Evolutionary conservation across 2,888 invertebrate species (phyloP).

Genomic region (Adineta ricciae): DNA sequence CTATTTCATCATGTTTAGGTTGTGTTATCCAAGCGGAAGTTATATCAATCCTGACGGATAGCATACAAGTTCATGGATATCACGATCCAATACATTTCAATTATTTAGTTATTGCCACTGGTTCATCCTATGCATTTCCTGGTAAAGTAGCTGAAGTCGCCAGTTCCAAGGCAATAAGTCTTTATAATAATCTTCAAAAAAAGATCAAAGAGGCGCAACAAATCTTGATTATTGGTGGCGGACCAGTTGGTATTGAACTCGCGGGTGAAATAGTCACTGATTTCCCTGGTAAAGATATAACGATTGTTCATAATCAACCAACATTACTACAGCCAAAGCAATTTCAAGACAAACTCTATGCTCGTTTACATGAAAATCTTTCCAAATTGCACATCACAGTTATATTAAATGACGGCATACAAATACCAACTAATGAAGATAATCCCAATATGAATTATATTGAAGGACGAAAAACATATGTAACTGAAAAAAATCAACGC

Average conservation of each 20-base stretch:
- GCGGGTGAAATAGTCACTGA: conserved; percentile 35
- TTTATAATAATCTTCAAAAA: not conserved
- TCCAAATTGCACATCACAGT: not conserved
- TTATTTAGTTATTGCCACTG: conserved; percentile 2
- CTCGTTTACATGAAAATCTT: not conserved
- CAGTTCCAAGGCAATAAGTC: not conserved
- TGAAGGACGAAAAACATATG: not conserved
- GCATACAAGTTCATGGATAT: not conserved
- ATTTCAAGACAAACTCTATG: conserved; percentile 23
- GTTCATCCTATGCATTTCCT: conserved; percentile 11
- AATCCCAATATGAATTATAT: not conserved
- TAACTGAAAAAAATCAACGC: conserved; percentile 24
- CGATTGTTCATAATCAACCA: conserved; percentile 31
- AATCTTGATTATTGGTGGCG: conserved; percentile 35
- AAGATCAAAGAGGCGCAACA: not conserved
- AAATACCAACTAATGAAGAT: not conserved
- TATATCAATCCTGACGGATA: not conserved
- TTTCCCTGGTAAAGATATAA: conserved; percentile 35
- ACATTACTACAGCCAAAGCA: conserved; percentile 24
- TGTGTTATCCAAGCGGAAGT: conserved; percentile 16
- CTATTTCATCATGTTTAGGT: not conserved
- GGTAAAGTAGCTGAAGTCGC: not conserved
- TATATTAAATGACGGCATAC: not conserved
- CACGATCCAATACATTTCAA: not conserved
- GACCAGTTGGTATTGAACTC: conserved; percentile 35